Evolutionary conservation across 2,888 invertebrate genomes (phyloP).

Genomic region (Agrotis exclamationis): DNA sequence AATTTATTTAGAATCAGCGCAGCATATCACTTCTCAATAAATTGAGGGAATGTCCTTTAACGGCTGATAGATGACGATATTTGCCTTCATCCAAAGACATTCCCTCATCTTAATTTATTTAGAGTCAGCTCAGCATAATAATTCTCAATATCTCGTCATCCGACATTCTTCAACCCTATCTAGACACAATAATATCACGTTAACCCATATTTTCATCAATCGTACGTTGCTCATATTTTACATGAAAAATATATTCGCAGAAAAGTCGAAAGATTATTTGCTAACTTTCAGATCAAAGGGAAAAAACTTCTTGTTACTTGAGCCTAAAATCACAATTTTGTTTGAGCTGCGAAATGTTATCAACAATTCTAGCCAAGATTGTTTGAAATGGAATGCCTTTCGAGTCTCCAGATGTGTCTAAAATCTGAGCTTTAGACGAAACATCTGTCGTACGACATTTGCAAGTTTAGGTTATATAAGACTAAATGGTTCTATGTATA

Average conservation of each 20-base stretch:
- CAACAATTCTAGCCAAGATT: not conserved
- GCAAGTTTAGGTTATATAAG: not conserved
- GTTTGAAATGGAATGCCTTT: not conserved
- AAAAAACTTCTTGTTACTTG: not conserved
- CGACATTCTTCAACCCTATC: not conserved
- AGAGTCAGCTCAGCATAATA: not conserved
- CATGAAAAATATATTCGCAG: not conserved
- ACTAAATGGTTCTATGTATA: conserved; percentile 9
- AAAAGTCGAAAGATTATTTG: not conserved
- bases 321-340: not conserved
- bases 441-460: conserved; percentile 9
- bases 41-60: too few species aligned
- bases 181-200: not conserved
- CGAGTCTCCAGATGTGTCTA: not conserved
- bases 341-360: not conserved
- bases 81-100: too few species aligned
- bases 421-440: conserved; percentile 4
- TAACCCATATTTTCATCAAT: not conserved
- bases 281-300: not conserved
- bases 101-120: not conserved
- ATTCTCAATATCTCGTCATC: not conserved
- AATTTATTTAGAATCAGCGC: not conserved
- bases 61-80: too few species aligned
- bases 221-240: not conserved
- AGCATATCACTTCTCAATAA: not conserved